Evolutionary conservation across 92 coral and sea anemone genomes (phyloP), one percentile per base, ranked within the genome.

Genomic region (Pocillopora meandrina): DNA sequence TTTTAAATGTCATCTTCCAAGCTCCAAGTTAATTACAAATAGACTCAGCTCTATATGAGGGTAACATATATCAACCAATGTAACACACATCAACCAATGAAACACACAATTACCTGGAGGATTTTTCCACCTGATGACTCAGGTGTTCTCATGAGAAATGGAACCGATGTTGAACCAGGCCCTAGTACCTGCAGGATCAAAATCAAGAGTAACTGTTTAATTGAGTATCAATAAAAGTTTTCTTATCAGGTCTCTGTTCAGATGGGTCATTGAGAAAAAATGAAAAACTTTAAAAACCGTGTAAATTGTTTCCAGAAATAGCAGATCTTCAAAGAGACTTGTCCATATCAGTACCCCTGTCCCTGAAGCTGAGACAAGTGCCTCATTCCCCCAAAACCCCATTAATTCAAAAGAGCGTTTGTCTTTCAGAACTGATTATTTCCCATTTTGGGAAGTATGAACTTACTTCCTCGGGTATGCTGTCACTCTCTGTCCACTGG

Each of bases 381-480:
- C 52, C 52, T 7, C 52, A 3, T 42, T 42, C 52, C 52, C 52
- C 52, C 52, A 42, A 42, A 7, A 42, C 4, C 0, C 8, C 52
- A 42, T 42, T 42, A 42, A 42, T 42, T 42, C 52, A 42, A 42
- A 42, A 42, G 52, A 42, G 52, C 52, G 52, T 42, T 42, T 42
- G 52, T 42, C 52, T 42, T 42, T 42, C 52, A 3, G 5, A 42
- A 42, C 26, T 21, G 72, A 15, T 6, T 26, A 20, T 13, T 67
- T 13, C 10, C 9, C 7, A n/a, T 1, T 9, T 67, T 8, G 11
- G 21, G 34, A 10, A 67, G 36, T 21, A 70, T 14, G 16, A 19
- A 60, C 85, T 59, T 81, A 81, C 85, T 60, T 81, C 85, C 15
- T 81, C 85, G 7, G 85, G 69, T 36, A 81, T 17, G 23, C 21